Percentiles rank a stretch among this genome's conserved stretches.
These are phyloP conservation scores for Perca fluviatilis DNA, from an alignment of 2,113 vertebrate species.

Conservation along the genomic window DNA sequence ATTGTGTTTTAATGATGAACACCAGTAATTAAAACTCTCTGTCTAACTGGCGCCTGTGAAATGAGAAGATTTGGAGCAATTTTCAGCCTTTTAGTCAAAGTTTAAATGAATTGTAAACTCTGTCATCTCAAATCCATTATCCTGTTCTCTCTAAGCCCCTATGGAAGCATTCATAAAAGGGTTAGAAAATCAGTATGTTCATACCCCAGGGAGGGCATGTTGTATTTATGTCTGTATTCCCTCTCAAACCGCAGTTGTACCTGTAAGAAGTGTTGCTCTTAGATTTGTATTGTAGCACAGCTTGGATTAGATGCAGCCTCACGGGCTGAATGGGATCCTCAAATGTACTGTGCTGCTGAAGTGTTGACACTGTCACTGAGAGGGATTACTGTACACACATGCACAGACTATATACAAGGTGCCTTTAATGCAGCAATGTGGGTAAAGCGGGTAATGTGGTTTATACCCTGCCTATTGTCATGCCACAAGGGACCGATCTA, in stretches of 20 bases:
- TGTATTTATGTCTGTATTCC: not conserved
- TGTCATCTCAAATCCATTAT: not conserved
- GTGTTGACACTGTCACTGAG: not conserved
- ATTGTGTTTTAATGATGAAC: not conserved
- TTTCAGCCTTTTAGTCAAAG: not conserved
- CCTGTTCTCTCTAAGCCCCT: not conserved
- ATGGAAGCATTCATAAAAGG: not conserved
- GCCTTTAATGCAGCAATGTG: constrained; percentile 3
- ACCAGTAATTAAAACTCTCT: not conserved
- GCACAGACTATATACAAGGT: constrained; percentile 6
- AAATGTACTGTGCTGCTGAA: constrained; percentile 22
- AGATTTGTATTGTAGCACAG: constrained; percentile 13
- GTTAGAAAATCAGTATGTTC: not conserved
- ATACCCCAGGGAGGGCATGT: not conserved
- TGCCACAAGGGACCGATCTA: not conserved
- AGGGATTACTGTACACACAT: constrained; percentile 28
- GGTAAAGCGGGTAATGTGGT: constrained; percentile 7
- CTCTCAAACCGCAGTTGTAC: not conserved
- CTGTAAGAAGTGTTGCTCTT: constrained; percentile 18
- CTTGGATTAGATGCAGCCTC: constrained; percentile 23
- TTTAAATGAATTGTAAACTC: not conserved
- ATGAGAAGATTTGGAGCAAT: not conserved
- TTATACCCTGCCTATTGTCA: not conserved
- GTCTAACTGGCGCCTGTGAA: not conserved
- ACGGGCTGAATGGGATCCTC: not conserved